These are phyloP conservation scores for Acanthococcus lagerstroemiae DNA, from an alignment of 2,888 invertebrate species.

Conservation along the genomic window DNA sequence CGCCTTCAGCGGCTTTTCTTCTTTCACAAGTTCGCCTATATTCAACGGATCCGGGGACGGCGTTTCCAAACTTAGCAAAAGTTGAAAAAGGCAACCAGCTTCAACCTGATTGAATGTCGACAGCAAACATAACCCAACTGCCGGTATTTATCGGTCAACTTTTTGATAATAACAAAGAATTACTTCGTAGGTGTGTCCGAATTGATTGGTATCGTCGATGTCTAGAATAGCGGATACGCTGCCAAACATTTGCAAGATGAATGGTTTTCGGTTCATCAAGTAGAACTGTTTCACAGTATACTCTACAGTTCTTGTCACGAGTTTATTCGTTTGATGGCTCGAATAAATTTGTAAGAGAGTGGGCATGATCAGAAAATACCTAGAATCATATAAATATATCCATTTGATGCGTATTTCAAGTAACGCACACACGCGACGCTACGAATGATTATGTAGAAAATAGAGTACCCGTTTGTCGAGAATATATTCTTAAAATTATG, in stretches of 20 bases:
- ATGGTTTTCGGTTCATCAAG: constrained; percentile 92
- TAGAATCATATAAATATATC: constrained; percentile 41
- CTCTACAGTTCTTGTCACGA: constrained; percentile 90
- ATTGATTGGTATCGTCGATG: constrained; percentile 73
- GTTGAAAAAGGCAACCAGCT: constrained; percentile 81
- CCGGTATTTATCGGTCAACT: not conserved
- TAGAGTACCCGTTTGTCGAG: constrained; percentile 79
- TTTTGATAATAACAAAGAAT: not conserved
- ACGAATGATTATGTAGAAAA: not conserved
- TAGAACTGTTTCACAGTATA: constrained; percentile 98
- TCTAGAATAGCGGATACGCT: constrained; percentile 93
- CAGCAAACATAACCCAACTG: too few species aligned
- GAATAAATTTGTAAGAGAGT: constrained; percentile 93
- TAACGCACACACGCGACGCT: too few species aligned
- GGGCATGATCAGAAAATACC: constrained; percentile 94
- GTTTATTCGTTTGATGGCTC: constrained; percentile 91
- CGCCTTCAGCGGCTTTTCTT: constrained; percentile 80
- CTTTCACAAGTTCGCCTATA: constrained; percentile 83
- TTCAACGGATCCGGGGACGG: constrained; percentile 89
- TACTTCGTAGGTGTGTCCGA: constrained; percentile 86
- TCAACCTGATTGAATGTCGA: constrained; percentile 73
- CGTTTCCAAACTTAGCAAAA: constrained; percentile 82
- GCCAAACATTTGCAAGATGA: constrained; percentile 98
- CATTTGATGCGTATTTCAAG: too few species aligned
- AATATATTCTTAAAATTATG: constrained; percentile 98